A percentile compares a stretch with the other conserved stretches of the same genome.
Evolutionary conservation across 2,797 vertebrate genomes (phyloP).

Genomic region (Diceros bicornis): DNA sequence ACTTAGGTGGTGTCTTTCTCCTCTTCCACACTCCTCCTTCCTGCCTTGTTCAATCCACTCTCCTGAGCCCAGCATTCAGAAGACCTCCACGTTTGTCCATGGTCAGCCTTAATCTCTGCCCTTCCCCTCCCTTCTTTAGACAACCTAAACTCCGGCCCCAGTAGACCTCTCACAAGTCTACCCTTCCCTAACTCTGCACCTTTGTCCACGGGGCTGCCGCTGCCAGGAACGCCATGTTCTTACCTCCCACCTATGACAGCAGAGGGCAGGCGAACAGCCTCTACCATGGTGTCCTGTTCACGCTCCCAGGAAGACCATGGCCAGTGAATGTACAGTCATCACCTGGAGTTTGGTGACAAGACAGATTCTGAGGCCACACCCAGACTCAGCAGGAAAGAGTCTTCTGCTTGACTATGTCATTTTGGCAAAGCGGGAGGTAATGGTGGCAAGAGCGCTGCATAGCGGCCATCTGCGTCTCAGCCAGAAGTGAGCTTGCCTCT

Average conservation of each 20-base stretch:
- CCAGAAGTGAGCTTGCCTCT: not conserved
- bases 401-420: not conserved
- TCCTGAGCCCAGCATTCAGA: not conserved
- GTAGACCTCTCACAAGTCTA: not conserved
- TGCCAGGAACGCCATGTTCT: not conserved
- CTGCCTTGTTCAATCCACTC: not conserved
- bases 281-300: accelerated
- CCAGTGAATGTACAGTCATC: no score
- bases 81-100: not conserved
- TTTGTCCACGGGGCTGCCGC: not conserved
- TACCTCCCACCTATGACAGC: not conserved
- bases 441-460: not conserved
- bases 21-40: no score
- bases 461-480: not conserved
- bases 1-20: not conserved
- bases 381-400: not conserved
- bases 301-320: not conserved
- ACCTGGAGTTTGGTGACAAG: not conserved
- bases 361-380: not conserved
- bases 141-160: not conserved
- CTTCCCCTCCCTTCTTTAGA: not conserved
- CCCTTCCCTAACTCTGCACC: not conserved
- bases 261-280: not conserved
- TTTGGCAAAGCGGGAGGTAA: not conserved
- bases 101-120: not conserved